A percentile compares a stretch with the other conserved stretches of the same genome.
Conservation (phyloP, 2,888 invertebrate species). For the Dolichomitus sp. region DNA sequence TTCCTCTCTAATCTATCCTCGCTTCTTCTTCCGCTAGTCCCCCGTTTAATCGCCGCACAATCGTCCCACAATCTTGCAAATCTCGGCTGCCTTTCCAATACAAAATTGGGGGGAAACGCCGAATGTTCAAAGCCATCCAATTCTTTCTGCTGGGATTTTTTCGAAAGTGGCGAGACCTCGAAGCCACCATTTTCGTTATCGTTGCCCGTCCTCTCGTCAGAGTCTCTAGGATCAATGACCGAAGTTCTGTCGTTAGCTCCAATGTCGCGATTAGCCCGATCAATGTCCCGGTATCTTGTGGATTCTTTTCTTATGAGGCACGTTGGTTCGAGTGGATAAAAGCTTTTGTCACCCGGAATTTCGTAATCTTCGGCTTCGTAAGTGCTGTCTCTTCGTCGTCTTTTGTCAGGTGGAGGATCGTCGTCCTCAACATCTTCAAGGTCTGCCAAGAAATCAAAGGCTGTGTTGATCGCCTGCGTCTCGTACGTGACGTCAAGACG, state of each 20-base stretch:
- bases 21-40: neutral
- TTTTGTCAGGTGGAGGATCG: slow-evolving; percentile 48
- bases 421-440: slow-evolving; percentile 76
- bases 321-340: slow-evolving; percentile 72
- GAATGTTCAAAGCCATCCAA: neutral
- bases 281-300: slow-evolving; percentile 39
- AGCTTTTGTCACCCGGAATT: neutral
- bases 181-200: slow-evolving; percentile 59
- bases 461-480: slow-evolving; percentile 80
- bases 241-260: slow-evolving; percentile 48
- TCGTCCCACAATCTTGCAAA: slow-evolving; percentile 49
- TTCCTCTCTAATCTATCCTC: slow-evolving; percentile 64
- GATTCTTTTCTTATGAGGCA: slow-evolving; percentile 61
- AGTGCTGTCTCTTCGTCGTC: slow-evolving; percentile 41
- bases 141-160: slow-evolving; percentile 2
- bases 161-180: slow-evolving; percentile 54
- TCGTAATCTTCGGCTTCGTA: slow-evolving; percentile 30
- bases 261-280: slow-evolving; percentile 58
- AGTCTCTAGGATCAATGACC: slow-evolving; percentile 44
- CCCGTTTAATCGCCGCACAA: neutral
- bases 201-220: slow-evolving; percentile 41
- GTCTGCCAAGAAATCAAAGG: slow-evolving; percentile 82
- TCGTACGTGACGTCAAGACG: slow-evolving; percentile 63
- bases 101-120: slow-evolving; percentile 5
- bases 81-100: slow-evolving; percentile 41